Evolutionary conservation across 2,888 invertebrate genomes (phyloP).

Genomic region (Zygaena filipendulae): DNA sequence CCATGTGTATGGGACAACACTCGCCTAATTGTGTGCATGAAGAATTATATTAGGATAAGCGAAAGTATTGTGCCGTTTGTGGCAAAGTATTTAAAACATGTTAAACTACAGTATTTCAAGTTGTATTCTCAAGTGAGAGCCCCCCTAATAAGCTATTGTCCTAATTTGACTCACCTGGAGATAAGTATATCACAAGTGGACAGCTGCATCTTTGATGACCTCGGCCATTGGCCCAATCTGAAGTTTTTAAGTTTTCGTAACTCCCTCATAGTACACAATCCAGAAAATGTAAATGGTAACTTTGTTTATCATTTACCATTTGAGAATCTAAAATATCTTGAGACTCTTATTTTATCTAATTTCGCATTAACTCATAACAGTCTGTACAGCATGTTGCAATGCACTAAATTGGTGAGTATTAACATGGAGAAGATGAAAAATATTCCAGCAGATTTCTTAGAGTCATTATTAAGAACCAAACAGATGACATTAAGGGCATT

Average conservation of each 20-base stretch:
- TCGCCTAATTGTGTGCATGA: constrained; percentile 62
- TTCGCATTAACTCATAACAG: constrained; percentile 59
- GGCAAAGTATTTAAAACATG: constrained; percentile 61
- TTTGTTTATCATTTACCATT: constrained; percentile 62
- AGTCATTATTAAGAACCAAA: constrained; percentile 51
- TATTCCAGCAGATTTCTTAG: constrained; percentile 58
- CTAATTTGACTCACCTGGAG: constrained; percentile 63
- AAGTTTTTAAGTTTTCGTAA: constrained; percentile 63
- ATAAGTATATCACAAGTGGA: constrained; percentile 67
- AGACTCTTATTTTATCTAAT: constrained; percentile 56
- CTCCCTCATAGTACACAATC: constrained; percentile 56
- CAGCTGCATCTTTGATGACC: constrained; percentile 62
- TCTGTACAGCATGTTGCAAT: constrained; percentile 57
- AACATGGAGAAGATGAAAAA: constrained; percentile 68
- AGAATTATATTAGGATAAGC: constrained; percentile 59
- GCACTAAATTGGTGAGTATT: constrained; percentile 55
- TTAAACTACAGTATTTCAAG: constrained; percentile 65
- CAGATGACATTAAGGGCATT: constrained; percentile 47
- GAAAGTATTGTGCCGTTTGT: constrained; percentile 64
- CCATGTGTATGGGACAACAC: constrained; percentile 65
- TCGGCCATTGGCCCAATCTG: constrained; percentile 57
- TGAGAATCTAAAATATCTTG: constrained; percentile 51
- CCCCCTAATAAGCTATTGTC: constrained; percentile 59
- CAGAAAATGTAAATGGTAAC: constrained; percentile 54
- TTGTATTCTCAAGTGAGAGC: constrained; percentile 61